Evolutionary conservation across 1,140 invertebrate genomes (phyloP), one percentile per base, ranked within the genome.

Genomic region (Drosophila nigrodunni): DNA sequence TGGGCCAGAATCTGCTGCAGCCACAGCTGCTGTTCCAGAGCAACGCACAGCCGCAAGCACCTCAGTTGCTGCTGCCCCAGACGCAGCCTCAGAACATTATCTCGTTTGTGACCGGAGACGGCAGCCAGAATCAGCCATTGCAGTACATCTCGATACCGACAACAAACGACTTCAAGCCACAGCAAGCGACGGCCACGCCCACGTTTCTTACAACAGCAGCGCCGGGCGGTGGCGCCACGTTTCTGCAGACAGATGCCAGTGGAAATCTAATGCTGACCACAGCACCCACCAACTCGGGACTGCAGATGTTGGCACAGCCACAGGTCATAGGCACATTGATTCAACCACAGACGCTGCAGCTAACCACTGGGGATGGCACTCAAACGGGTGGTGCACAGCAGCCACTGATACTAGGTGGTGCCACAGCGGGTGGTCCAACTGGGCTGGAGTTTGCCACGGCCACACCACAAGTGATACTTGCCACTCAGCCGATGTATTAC

Each of bases 401-500:
- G 41, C 81, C 81, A 2, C 39, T 92, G 0, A 92, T 92, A 2
- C 55, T 92, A 13, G 79, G 90, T 7, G 74, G 82, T 6, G 52
- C 68, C 0, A 11, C 59, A 1, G 78, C 68, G 0, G 66, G 61
- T 0, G 67, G 60, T 0, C 13, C 68, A 7, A 85, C 78, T 0
- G 90, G 90, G 0, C 34, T 96, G 47, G 96, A 96, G 88, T 95
- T 96, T 93, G 95, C 95, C 11, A 94, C 95, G 2, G 94, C 94
- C 4, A 94, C 95, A 83, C 95, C 95, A 0, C 95, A 95, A 44
- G 95, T 96, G 93, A 95, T 95, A 75, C 93, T 96, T 39, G 93
- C 94, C 25, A 95, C 94, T 21, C 96, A 96, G 72, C 96, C 96
- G 2, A 95, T 97, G 88, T 96, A 96, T 83, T 96, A 96, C 71